These are phyloP conservation scores for Chloebia gouldiae DNA, from an alignment of 2,113 vertebrate genomes.

Conservation along the genomic window DNA sequence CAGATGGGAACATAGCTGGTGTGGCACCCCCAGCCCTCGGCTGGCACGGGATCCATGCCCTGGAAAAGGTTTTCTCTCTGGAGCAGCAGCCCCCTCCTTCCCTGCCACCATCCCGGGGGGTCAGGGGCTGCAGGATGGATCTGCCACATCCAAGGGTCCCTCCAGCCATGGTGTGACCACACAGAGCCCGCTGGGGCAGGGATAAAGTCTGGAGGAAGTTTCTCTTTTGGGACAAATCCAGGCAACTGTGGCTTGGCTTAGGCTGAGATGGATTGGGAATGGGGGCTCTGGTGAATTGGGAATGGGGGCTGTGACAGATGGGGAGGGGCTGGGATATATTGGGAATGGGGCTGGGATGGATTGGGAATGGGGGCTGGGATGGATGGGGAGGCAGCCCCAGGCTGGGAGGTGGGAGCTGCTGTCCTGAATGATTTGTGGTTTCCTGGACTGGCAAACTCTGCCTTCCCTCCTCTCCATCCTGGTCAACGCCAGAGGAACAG, in stretches of 20 bases:
- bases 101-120: neutral
- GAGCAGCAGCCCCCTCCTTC: neutral
- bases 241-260: neutral
- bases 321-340: neutral
- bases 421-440: neutral
- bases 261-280: neutral
- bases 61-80: neutral
- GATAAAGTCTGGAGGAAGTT: neutral
- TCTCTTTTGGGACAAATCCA: neutral
- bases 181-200: accelerated
- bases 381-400: neutral
- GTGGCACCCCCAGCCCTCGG: neutral
- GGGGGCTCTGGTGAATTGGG: neutral
- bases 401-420: neutral
- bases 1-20: accelerated
- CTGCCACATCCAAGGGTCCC: neutral
- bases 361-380: neutral
- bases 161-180: neutral
- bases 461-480: neutral
- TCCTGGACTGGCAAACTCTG: neutral
- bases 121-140: neutral
- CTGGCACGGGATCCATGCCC: accelerated
- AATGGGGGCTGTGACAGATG: neutral
- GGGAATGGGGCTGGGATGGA: neutral
- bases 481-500: neutral